phyloP scores from a whole-genome alignment of 1,140 invertebrate species.

The Dendroctonus ponderosae region DNA sequence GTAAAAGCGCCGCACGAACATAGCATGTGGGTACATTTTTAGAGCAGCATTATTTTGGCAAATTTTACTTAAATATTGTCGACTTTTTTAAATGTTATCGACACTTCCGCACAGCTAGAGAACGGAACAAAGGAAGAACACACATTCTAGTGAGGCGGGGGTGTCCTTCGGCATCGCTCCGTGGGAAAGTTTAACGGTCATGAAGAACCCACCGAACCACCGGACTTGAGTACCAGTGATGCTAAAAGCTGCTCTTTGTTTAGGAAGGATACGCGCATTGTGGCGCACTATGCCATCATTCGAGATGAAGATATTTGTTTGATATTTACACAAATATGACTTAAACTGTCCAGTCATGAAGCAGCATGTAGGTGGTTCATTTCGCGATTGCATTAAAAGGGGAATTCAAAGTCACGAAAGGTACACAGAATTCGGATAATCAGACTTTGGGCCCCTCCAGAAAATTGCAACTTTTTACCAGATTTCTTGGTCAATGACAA shows the following conservation, averaged over 20 bases:
- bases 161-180: constrained; percentile 13
- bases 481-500: background rate
- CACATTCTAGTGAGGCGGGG: constrained; percentile 21
- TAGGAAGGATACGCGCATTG: constrained; percentile 1
- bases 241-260: constrained; percentile 24
- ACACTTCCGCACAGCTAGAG: no score
- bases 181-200: constrained; percentile 34
- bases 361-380: background rate
- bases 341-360: background rate
- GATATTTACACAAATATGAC: background rate
- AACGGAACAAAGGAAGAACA: no score
- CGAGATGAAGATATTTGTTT: background rate
- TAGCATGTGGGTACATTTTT: no score
- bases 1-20: no score
- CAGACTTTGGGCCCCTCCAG: no score
- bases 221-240: constrained; percentile 20
- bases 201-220: constrained; percentile 26
- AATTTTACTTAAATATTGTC: no score
- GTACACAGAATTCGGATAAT: background rate
- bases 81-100: no score
- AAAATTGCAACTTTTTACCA: background rate
- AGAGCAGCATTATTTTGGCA: no score
- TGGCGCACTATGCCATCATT: background rate
- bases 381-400: background rate
- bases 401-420: background rate